Evolutionary conservation across 1,140 invertebrate genomes (phyloP), one percentile per base, ranked within the genome.

Genomic region (Ditylenchus dipsaci): DNA sequence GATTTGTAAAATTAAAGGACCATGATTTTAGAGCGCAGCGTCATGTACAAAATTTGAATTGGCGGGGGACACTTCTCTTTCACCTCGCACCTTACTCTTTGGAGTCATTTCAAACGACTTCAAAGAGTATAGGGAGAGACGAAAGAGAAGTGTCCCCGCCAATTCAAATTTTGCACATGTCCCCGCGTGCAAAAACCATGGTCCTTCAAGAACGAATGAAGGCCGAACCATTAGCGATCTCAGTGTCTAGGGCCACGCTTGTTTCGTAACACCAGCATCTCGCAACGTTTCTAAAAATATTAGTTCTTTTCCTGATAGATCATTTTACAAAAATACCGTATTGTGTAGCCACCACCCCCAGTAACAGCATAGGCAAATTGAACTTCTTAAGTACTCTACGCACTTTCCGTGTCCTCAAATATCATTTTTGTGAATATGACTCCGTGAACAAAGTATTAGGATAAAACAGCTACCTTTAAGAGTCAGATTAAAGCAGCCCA

Each of bases 201-300:
- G n/a, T n/a, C n/a, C n/a, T n/a, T n/a, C n/a, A n/a, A n/a, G n/a
- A n/a, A n/a, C n/a, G n/a, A n/a, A n/a, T n/a, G n/a, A 61, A 61
- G 42, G 26, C 29, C 65, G 9, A 29, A 87, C 86, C 86, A 86
- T 99, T 97, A 7, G 95, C 91, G 68, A 99, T 95, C 84, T 97
- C 93, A 33, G 90, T 89, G 43, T 92, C 91, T 1, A 98, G 86
- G 17, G 95, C 93, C 0, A 97, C 92, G 0, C 93, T 91, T 1
- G 95, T 98, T 84, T 98, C 95, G 75, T 96, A 95, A 0, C 95
- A 96, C 95, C 95, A 98, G 83, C 95, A 97, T 65, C 95, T 88
- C 13, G 95, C 95, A 0, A 98, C 95, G 85, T 98, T 98, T 38
- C 33, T 38, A 38, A 38, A 38, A 38, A 38, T n/a, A n/a, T n/a